These are phyloP conservation scores for Cistogaster globosa DNA, from an alignment of 2,888 invertebrate species.

Conservation along the genomic window DNA sequence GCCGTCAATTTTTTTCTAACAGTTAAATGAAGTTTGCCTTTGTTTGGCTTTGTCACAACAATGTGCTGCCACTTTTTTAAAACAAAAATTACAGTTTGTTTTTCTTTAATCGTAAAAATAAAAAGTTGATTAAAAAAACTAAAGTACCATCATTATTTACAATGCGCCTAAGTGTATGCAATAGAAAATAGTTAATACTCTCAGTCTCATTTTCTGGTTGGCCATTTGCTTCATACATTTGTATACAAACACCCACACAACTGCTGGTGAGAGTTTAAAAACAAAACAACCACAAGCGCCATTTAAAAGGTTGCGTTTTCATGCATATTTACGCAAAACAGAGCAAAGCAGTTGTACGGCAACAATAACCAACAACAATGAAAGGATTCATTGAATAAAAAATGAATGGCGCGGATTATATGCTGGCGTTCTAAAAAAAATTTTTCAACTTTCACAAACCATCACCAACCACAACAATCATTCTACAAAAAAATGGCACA, in stretches of 20 bases:
- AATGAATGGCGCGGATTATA: constrained; percentile 36
- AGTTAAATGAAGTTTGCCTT: constrained; percentile 34
- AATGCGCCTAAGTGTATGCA: background rate
- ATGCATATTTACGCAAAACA: constrained; percentile 47
- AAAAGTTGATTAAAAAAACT: background rate
- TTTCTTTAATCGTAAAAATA: background rate
- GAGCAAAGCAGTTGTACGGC: background rate
- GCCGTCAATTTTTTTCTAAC: constrained; percentile 54
- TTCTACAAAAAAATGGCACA: constrained; percentile 11
- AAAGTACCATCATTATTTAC: constrained; percentile 55
- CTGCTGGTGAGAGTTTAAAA: constrained; percentile 16
- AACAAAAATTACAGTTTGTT: background rate
- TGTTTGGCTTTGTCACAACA: constrained; percentile 10
- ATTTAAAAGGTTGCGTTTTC: constrained; percentile 56
- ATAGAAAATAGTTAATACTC: background rate
- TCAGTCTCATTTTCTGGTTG: background rate
- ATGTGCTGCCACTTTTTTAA: constrained; percentile 40
- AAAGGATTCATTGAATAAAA: constrained; percentile 24
- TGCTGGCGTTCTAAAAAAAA: constrained; percentile 57
- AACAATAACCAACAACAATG: constrained; percentile 13
- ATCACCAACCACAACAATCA: constrained; percentile 48
- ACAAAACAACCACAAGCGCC: constrained; percentile 57
- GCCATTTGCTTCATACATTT: background rate
- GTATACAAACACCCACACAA: constrained; percentile 20
- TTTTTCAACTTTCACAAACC: constrained; percentile 4